Evolutionary conservation across 2,888 invertebrate genomes (phyloP).

Genomic region (Philhelius pedissequus): DNA sequence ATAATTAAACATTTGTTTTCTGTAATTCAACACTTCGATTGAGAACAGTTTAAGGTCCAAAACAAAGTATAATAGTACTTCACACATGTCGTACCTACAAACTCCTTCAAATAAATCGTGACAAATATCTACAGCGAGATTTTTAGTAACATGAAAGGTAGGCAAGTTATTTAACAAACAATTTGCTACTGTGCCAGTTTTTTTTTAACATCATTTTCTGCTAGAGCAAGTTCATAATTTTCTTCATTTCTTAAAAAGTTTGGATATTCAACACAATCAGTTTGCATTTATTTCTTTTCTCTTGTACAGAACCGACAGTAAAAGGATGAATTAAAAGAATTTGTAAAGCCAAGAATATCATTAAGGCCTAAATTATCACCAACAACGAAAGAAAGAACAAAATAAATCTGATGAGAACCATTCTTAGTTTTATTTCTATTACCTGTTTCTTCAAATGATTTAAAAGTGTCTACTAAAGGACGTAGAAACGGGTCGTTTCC

Average conservation of each 20-base stretch:
- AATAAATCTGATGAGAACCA: neutral
- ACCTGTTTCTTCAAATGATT: neutral
- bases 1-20: too few relatives aligned
- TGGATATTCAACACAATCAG: neutral
- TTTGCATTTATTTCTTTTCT: slow-evolving; percentile 26
- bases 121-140: too few relatives aligned
- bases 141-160: neutral
- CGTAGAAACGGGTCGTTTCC: neutral
- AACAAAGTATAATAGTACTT: neutral
- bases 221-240: neutral
- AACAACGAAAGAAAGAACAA: slow-evolving; percentile 11
- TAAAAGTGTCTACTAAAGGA: neutral
- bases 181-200: slow-evolving; percentile 21
- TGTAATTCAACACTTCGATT: too few relatives aligned
- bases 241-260: slow-evolving; percentile 12
- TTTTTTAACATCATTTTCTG: slow-evolving; percentile 14
- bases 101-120: neutral
- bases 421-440: neutral
- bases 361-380: slow-evolving; percentile 59
- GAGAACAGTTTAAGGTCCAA: neutral
- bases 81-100: neutral
- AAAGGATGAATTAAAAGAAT: slow-evolving; percentile 38
- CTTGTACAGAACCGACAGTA: slow-evolving; percentile 53
- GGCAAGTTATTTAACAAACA: neutral
- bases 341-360: slow-evolving; percentile 46